These are phyloP conservation scores for Hyperopisus bebe DNA, from an alignment of 2,113 vertebrate species.

Conservation along the genomic window DNA sequence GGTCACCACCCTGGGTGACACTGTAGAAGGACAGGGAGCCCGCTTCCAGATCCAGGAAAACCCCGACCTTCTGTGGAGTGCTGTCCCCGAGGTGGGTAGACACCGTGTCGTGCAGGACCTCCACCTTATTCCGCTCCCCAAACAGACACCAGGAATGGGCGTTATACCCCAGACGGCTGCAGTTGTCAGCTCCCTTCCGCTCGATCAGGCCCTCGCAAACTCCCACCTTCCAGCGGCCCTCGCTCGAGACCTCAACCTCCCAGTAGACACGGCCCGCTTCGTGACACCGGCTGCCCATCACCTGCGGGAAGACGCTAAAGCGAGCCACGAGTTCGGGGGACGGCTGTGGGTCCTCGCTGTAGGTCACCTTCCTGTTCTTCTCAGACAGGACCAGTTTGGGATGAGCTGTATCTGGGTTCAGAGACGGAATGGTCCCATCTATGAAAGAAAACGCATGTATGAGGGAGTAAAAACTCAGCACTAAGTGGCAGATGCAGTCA, in stretches of 20 bases:
- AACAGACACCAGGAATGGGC: slow-evolving; percentile 61
- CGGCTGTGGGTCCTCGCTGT: slow-evolving; percentile 50
- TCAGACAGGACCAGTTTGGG: slow-evolving; percentile 58
- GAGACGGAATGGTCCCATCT: slow-evolving; percentile 55
- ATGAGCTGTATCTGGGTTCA: slow-evolving; percentile 61
- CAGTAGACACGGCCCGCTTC: slow-evolving; percentile 55
- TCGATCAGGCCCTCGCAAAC: slow-evolving; percentile 59
- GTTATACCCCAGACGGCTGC: slow-evolving; percentile 63
- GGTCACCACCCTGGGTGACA: slow-evolving; percentile 52
- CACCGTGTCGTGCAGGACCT: slow-evolving; percentile 57
- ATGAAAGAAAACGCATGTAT: background rate
- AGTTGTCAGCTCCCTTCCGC: slow-evolving; percentile 59
- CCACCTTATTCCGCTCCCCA: slow-evolving; percentile 53
- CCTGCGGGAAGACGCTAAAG: slow-evolving; percentile 64
- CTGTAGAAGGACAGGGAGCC: slow-evolving; percentile 61
- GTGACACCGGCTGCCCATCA: slow-evolving; percentile 44
- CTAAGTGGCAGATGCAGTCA: background rate
- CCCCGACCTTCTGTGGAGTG: slow-evolving; percentile 47
- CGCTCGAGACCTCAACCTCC: slow-evolving; percentile 58
- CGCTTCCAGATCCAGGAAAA: slow-evolving; percentile 59
- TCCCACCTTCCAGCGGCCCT: slow-evolving; percentile 66
- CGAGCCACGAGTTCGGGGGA: slow-evolving; percentile 48
- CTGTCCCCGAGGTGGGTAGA: slow-evolving; percentile 35
- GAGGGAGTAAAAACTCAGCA: background rate
- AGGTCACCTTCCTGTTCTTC: slow-evolving; percentile 50